Conservation (phyloP, 2,888 invertebrate species). For the Lasioglossum pauxillum region DNA sequence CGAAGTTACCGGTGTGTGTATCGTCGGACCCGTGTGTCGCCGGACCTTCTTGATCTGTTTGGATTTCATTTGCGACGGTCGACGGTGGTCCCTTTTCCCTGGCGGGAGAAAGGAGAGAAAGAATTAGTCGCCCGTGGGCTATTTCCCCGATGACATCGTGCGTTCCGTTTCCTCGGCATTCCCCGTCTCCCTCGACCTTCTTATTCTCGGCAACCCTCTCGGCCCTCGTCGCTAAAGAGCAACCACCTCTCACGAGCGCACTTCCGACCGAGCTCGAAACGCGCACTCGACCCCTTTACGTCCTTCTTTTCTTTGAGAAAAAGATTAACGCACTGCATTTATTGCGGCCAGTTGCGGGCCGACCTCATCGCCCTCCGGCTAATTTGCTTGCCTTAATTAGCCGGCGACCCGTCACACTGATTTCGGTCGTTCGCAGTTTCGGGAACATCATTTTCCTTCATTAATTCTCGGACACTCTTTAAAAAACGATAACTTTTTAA, state of each 20-base stretch:
- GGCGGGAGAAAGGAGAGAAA: conserved; percentile 7
- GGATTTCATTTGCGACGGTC: conserved; percentile 49
- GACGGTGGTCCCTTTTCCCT: conserved; percentile 24
- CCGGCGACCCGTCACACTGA: conserved; percentile 21
- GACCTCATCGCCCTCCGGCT: conserved; percentile 24
- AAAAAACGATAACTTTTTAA: not conserved
- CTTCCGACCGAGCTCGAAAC: conserved; percentile 63
- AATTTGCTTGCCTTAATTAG: conserved; percentile 25
- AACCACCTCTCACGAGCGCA: conserved; percentile 62
- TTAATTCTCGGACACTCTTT: not conserved
- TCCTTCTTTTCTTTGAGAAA: conserved; percentile 61
- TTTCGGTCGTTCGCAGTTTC: not conserved
- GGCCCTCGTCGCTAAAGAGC: conserved; percentile 63
- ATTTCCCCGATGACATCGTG: conserved; percentile 50
- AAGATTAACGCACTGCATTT: conserved; percentile 74
- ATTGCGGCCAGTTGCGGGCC: conserved; percentile 35
- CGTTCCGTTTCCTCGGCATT: conserved; percentile 26
- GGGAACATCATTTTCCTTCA: not conserved
- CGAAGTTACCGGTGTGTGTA: conserved; percentile 24
- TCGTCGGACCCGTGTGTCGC: conserved; percentile 36
- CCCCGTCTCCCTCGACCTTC: conserved; percentile 51
- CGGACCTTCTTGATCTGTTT: conserved; percentile 57
- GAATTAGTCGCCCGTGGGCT: conserved; percentile 48
- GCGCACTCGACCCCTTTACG: conserved; percentile 73
- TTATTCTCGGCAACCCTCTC: conserved; percentile 42